phyloP scores from a whole-genome alignment of 2,888 invertebrate species.

The Euzophera pinguis region DNA sequence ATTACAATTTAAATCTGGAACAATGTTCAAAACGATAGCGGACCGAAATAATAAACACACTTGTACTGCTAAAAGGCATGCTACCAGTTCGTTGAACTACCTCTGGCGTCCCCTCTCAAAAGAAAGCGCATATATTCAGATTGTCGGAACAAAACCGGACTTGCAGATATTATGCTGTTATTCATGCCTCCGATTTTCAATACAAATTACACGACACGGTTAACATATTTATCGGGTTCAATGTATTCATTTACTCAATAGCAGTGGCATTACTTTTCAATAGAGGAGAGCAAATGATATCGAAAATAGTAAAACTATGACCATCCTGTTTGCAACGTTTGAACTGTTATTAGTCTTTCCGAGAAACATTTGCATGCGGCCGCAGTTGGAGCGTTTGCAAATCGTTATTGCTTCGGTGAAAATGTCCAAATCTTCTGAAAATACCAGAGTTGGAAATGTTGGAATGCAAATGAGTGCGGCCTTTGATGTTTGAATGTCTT shows the following conservation, averaged over 20 bases:
- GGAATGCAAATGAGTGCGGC: background rate
- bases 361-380: background rate
- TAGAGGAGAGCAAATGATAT: background rate
- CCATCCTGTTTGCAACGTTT: background rate
- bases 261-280: background rate
- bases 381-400: constrained; percentile 4
- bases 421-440: constrained; percentile 8
- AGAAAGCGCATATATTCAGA: constrained; percentile 11
- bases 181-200: background rate
- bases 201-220: background rate
- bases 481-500: constrained; percentile 6
- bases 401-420: constrained; percentile 1
- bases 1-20: background rate
- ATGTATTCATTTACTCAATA: background rate
- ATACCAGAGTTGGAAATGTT: background rate
- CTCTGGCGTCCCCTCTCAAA: constrained; percentile 14
- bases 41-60: background rate
- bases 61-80: background rate
- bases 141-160: constrained; percentile 11
- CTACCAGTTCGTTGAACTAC: constrained; percentile 15
- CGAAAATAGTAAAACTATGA: background rate
- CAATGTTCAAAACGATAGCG: background rate
- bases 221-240: background rate
- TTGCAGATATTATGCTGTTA: constrained; percentile 9
- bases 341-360: constrained; percentile 4